Conservation (phyloP, 2,113 vertebrate genomes). For the Eptesicus fuscus region DNA sequence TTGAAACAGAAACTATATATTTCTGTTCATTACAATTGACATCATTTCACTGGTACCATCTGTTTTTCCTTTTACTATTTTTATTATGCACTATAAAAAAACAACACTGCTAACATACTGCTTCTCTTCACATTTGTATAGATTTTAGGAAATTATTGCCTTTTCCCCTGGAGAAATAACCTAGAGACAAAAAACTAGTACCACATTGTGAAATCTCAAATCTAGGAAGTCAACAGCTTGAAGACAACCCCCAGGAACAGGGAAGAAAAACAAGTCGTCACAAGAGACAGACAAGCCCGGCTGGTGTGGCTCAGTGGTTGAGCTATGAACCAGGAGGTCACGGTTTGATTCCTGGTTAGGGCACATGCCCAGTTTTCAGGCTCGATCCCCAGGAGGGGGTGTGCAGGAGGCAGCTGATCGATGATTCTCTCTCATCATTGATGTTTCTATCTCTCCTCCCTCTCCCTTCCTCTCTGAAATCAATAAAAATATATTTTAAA, state of each 20-base stretch:
- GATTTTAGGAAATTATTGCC: background rate
- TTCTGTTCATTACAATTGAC: background rate
- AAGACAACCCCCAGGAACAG: background rate
- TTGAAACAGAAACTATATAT: no score
- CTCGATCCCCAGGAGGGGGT: no score
- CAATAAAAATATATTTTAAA: no score
- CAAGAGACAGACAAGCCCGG: background rate
- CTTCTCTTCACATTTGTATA: background rate
- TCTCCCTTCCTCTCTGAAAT: no score
- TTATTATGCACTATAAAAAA: conserved; percentile 70
- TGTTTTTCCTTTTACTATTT: conserved; percentile 44
- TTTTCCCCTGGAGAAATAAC: conserved; percentile 28
- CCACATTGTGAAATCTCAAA: conserved; percentile 52
- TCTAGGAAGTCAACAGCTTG: conserved; percentile 6
- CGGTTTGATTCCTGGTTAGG: no score
- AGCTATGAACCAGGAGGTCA: no score
- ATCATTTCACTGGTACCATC: background rate
- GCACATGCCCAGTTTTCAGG: no score
- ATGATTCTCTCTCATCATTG: no score
- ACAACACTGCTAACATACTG: background rate
- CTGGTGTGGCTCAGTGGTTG: no score
- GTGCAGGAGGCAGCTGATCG: no score
- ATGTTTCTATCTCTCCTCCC: no score
- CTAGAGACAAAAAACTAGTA: conserved; percentile 47
- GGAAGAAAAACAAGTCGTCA: conserved; percentile 43